Conservation (phyloP, 1,140 invertebrate genomes). For the Phymastichus coffea region DNA sequence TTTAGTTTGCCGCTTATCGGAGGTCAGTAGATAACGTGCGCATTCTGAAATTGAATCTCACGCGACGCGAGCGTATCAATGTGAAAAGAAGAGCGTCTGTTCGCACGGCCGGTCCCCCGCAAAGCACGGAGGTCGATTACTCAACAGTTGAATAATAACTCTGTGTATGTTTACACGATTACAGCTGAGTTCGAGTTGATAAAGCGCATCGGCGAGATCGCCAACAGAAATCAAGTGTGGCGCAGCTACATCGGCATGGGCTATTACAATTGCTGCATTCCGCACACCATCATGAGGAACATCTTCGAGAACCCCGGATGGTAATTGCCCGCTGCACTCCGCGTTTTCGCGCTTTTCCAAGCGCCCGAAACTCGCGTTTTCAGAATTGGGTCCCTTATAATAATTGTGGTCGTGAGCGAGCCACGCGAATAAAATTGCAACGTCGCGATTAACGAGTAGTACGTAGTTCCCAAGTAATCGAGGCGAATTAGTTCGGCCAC, state of each 20-base stretch:
- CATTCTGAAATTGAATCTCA: constrained; percentile 1
- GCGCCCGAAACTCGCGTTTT: too few species aligned
- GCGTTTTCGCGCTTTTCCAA: too few species aligned
- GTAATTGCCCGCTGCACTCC: too few species aligned
- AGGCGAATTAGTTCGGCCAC: too few species aligned
- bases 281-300: constrained; percentile 93
- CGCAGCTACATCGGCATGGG: constrained; percentile 98
- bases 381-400: too few species aligned
- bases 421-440: too few species aligned
- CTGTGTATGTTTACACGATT: too few species aligned
- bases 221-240: constrained; percentile 90
- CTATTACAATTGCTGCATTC: constrained; percentile 95
- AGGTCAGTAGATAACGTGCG: constrained; percentile 17
- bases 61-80: not conserved
- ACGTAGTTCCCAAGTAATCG: too few species aligned
- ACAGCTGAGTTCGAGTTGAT: constrained; percentile 89
- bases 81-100: not conserved
- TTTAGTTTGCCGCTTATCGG: constrained; percentile 9
- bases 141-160: too few species aligned
- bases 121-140: constrained; percentile 1
- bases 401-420: too few species aligned
- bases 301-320: constrained; percentile 99
- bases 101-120: constrained; percentile 12
- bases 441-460: too few species aligned
- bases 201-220: constrained; percentile 74